Evolutionary conservation across 2,888 invertebrate species (phyloP), one percentile per base, ranked within the genome.

Genomic region (Pandemis corylana): DNA sequence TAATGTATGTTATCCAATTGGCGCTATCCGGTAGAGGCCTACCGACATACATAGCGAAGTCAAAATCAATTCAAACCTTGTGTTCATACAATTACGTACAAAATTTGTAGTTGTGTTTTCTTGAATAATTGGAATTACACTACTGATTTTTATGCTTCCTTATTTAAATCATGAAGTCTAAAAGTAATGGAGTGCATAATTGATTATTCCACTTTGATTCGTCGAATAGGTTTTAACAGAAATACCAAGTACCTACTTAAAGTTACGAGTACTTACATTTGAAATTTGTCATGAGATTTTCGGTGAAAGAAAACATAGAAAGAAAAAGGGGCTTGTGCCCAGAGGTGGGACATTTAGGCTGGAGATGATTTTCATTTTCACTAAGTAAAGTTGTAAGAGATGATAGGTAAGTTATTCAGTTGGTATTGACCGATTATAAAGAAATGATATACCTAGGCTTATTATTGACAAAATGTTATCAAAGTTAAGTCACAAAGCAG

Each of bases 131-230:
- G 13, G 65, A 46, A 56, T 71, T 61, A 49, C 49, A 66, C 56
- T 66, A n/a, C 42, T 28, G 71, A 71, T 71, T 66, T 71, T 66
- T 65, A 71, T 63, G 71, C 56, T 71, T 71, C 65, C 73, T 69
- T n/a, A 59, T 73, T 73, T 49, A 73, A 73, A 74, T 66, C 51
- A 62, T 61, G 66, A 53, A 72, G 61, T 59, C 49, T 59, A 64
- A 72, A 63, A 56, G 53, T 71, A 56, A 28, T 53, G 63, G 59
- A 73, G 61, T 59, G 70, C 74, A 61, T 70, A 20, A 74, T 62
- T 62, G 51, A 74, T 70, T 62, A 61, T 12, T 62, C 59, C 7
- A 9, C 51, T 62, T 13, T 28, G 62, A 53, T 70, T 70, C 65
- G 66, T 15, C 46, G 62, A 53, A 69, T 65, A 28, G 36, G 44